These are phyloP conservation scores for Agrypnia vestita DNA, from an alignment of 1,140 invertebrate genomes.

Conservation along the genomic window DNA sequence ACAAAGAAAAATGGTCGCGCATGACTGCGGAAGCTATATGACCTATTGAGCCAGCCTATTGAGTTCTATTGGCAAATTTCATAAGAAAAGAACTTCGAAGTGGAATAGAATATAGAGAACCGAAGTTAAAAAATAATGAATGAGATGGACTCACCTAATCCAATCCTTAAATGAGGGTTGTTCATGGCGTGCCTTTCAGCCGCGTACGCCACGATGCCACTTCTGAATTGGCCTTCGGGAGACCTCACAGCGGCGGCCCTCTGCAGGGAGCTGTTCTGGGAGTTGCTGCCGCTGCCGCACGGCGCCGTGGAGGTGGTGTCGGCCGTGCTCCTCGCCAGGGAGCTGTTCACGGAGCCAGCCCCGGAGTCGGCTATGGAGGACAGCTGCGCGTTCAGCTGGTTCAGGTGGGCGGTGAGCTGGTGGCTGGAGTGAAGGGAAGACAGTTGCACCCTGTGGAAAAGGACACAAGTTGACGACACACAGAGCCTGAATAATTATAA, in stretches of 20 bases:
- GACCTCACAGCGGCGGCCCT: conserved; percentile 25
- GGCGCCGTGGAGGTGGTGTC: conserved; percentile 55
- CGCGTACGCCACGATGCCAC: conserved; percentile 30
- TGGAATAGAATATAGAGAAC: too few species aligned
- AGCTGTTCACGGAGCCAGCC: conserved; percentile 53
- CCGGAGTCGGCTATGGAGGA: conserved; percentile 57
- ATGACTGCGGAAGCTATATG: too few species aligned
- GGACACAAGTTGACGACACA: too few species aligned
- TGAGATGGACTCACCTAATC: conserved; percentile 43
- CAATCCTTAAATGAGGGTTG: conserved; percentile 54
- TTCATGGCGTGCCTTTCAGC: conserved; percentile 48
- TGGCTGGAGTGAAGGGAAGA: conserved; percentile 57
- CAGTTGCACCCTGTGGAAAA: conserved; percentile 50
- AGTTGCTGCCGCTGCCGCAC: conserved; percentile 49
- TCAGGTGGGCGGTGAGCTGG: conserved; percentile 55
- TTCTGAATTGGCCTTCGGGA: conserved; percentile 13
- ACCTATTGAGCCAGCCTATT: too few species aligned
- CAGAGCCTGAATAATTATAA: too few species aligned
- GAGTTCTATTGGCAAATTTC: too few species aligned
- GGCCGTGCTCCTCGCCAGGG: conserved; percentile 51
- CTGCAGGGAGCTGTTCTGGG: conserved; percentile 54
- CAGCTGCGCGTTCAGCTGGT: conserved; percentile 57
- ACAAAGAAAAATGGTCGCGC: too few species aligned
- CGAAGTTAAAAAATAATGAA: too few species aligned
- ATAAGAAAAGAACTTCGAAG: too few species aligned